These are phyloP conservation scores for Zaprionus kolodkinae DNA, from an alignment of 1,140 invertebrate species.

Conservation along the genomic window DNA sequence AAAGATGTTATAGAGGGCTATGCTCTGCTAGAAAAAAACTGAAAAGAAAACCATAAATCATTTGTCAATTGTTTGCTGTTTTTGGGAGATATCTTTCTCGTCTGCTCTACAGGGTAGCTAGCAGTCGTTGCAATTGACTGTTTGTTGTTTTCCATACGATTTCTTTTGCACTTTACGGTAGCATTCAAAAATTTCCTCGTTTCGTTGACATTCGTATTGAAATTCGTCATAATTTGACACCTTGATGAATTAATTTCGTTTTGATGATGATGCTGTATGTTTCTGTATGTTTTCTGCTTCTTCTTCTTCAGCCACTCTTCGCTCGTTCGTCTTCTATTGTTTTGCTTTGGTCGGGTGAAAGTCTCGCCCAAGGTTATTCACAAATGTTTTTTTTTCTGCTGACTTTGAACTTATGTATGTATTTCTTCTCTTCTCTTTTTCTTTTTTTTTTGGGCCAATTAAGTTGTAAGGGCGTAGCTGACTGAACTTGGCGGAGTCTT, in stretches of 20 bases:
- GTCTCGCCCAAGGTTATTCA: conserved; percentile 60
- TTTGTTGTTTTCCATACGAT: not conserved
- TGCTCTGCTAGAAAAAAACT: not conserved
- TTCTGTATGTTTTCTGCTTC: conserved; percentile 14
- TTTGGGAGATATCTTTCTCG: not conserved
- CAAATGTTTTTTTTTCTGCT: conserved; percentile 31
- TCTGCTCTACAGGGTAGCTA: conserved; percentile 9
- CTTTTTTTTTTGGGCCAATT: conserved; percentile 33
- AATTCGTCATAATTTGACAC: conserved; percentile 54
- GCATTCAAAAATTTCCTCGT: conserved; percentile 25
- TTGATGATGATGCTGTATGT: conserved; percentile 43
- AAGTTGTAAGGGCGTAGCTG: conserved; percentile 25
- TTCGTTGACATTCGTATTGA: conserved; percentile 39
- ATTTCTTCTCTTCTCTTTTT: not conserved
- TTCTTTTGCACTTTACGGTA: conserved; percentile 20
- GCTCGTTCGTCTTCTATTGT: conserved; percentile 32
- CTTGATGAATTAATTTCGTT: conserved; percentile 50
- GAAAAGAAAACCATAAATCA: not conserved
- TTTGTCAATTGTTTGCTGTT: no score
- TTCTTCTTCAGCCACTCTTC: conserved; percentile 25
- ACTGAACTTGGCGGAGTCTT: conserved; percentile 36
- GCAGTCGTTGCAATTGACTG: not conserved
- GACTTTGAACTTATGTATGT: conserved; percentile 31
- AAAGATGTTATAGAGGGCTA: not conserved
- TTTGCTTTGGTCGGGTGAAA: conserved; percentile 47